These are phyloP conservation scores for Nannoperca obscura DNA, from an alignment of 2,797 vertebrate genomes.

Conservation along the genomic window DNA sequence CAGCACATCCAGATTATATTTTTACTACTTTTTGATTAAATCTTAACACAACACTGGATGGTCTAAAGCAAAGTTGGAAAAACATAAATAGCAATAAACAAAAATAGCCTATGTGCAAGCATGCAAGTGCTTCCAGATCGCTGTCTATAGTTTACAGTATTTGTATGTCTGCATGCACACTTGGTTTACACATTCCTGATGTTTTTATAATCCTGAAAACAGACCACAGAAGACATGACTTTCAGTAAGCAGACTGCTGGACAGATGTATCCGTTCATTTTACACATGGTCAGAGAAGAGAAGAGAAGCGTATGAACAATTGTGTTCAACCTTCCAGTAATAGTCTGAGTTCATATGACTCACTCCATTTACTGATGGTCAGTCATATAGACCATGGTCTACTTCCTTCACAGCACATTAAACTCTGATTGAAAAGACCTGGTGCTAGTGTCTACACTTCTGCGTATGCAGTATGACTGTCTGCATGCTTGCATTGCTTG, in stretches of 20 bases:
- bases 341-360: conserved; percentile 57
- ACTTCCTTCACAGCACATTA: conserved; percentile 59
- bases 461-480: not conserved
- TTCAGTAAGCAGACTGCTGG: conserved; percentile 24
- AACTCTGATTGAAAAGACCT: conserved; percentile 57
- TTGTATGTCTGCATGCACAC: conserved; percentile 18
- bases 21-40: not conserved
- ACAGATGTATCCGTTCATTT: conserved; percentile 34
- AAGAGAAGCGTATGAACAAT: conserved; percentile 28
- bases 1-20: not conserved
- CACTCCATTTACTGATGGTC: conserved; percentile 70
- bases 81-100: conserved; percentile 1
- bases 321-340: conserved; percentile 68
- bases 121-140: conserved; percentile 11
- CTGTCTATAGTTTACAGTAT: conserved; percentile 1
- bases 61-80: not conserved
- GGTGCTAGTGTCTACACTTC: conserved; percentile 12
- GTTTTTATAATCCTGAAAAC: conserved; percentile 36
- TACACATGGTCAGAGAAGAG: conserved; percentile 17
- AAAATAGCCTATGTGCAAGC: not conserved
- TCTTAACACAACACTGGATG: not conserved
- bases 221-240: conserved; percentile 29
- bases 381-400: conserved; percentile 54
- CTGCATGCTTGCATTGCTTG: conserved; percentile 1
- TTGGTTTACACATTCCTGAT: conserved; percentile 26